Percentiles rank a stretch among this genome's conserved stretches.
Evolutionary conservation across 2,888 invertebrate species (phyloP).

Genomic region (Galerucella nymphaeae): DNA sequence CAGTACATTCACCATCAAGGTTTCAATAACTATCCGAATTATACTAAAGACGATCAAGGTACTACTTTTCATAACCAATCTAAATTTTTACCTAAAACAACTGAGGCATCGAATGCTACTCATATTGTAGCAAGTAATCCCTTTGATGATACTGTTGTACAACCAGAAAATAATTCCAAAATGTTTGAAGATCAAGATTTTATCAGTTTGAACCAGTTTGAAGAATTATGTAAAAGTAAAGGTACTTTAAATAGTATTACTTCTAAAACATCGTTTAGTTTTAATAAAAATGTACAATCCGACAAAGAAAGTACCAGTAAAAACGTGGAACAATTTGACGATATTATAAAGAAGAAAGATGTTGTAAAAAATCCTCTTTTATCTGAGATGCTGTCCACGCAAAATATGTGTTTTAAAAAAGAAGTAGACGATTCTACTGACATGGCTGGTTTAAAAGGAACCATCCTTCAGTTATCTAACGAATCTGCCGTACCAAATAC

Average conservation of each 20-base stretch:
- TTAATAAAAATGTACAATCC: background rate
- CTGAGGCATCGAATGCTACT: background rate
- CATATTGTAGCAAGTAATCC: background rate
- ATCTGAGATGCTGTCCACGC: background rate
- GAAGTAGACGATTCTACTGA: background rate
- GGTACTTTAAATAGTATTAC: background rate
- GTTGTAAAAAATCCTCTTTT: background rate
- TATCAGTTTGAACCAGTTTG: slow-evolving; percentile 12
- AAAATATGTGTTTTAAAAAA: background rate
- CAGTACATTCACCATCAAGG: background rate
- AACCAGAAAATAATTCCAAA: background rate
- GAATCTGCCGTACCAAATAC: background rate
- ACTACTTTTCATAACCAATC: background rate
- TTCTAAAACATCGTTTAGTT: background rate
- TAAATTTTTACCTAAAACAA: background rate
- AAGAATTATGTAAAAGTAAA: slow-evolving; percentile 1
- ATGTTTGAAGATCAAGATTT: slow-evolving; percentile 17
- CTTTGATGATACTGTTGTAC: background rate
- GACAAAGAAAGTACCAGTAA: background rate
- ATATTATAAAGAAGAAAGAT: background rate
- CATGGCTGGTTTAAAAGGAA: background rate
- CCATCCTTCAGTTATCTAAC: background rate
- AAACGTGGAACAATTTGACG: background rate
- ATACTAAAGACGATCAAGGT: background rate
- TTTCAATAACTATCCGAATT: background rate